Conservation (phyloP, 2,888 invertebrate genomes). For the Tenthredo amoena region DNA sequence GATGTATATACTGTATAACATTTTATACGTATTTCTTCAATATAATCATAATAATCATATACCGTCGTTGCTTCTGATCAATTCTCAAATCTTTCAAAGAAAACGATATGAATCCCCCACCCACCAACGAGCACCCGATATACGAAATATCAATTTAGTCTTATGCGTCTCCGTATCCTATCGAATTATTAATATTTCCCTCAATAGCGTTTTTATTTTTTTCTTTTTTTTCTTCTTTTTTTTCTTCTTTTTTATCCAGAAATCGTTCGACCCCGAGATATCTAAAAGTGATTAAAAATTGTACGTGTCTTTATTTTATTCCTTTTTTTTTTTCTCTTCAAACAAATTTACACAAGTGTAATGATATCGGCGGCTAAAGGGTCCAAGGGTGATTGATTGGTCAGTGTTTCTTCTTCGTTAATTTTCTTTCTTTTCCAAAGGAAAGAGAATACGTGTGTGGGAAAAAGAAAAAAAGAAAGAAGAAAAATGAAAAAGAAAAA, state of each 20-base stretch:
- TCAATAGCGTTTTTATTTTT: not conserved
- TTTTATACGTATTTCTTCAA: not conserved
- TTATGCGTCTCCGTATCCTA: constrained; percentile 23
- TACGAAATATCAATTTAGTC: constrained; percentile 38
- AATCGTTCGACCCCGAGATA: not conserved
- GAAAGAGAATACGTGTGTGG: too few species aligned
- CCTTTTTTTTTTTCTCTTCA: not conserved
- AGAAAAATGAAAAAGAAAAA: too few species aligned
- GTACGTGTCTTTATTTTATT: too few species aligned
- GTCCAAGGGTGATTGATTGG: not conserved
- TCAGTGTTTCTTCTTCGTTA: constrained; percentile 57
- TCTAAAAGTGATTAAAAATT: not conserved
- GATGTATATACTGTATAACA: not conserved
- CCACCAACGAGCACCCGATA: constrained; percentile 16
- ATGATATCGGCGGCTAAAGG: not conserved
- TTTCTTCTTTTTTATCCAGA: not conserved
- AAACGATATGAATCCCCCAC: not conserved
- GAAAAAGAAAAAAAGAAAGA: too few species aligned
- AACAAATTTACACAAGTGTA: not conserved
- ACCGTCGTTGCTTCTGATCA: not conserved
- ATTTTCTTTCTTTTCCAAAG: constrained; percentile 11
- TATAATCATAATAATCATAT: not conserved
- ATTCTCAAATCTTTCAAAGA: not conserved
- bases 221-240: too few species aligned
- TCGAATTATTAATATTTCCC: constrained; percentile 14